Base-by-base conservation (phyloP, 2,113 vertebrate species). In the Sinocyclocheilus anshuiensis region DNA sequence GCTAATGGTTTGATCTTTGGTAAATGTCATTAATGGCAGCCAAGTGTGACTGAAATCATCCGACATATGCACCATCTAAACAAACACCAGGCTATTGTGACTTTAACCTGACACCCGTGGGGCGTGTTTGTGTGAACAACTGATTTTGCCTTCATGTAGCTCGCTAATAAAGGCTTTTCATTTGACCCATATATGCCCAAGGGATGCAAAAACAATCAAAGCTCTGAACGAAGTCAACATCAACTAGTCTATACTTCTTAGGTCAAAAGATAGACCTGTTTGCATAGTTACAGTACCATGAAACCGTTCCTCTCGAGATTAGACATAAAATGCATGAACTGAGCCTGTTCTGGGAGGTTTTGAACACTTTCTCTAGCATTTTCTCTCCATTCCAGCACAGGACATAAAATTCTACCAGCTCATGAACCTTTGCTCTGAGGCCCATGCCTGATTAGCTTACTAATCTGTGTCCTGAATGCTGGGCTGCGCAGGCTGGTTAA, bases 381-480 rank as follows among this genome's bases (percentile, higher is more conserved):
- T 48, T 48, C 33, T 65, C 42, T 50, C 24, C 61, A 33, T 82
- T 81, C 39, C 39, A 29, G 79, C 79, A 65, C 77, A 61, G 72
- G 45, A 80, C 55, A 80, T 61, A 59, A 53, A 63, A 63, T 65
- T 0, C 6, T 20, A 65, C 12, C 8, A 50, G 61, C 59, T 67
- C 79, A 10, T 63, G 77, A 61, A 61, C 36, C 55, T 80, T 61
- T 61, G 77, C 55, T 80, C 90, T 89, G 87, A 89, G 87, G 75
- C 81, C 87, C 74, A 65, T 55, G 87, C 53, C 84, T 61, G 74
- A 48, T 36, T 61, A 29, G 77, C 22, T 80, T 80, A 80, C 77
- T 80, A 80, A 80, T 80, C 77, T 80, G 33, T 24, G 22, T 63
- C 33, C 20, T 80, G 33, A 80, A 80, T 80, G 57, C 36, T 8